Evolutionary conservation across 2,888 invertebrate genomes (phyloP), one percentile per base, ranked within the genome.

Genomic region (Drosophila kanekoi): DNA sequence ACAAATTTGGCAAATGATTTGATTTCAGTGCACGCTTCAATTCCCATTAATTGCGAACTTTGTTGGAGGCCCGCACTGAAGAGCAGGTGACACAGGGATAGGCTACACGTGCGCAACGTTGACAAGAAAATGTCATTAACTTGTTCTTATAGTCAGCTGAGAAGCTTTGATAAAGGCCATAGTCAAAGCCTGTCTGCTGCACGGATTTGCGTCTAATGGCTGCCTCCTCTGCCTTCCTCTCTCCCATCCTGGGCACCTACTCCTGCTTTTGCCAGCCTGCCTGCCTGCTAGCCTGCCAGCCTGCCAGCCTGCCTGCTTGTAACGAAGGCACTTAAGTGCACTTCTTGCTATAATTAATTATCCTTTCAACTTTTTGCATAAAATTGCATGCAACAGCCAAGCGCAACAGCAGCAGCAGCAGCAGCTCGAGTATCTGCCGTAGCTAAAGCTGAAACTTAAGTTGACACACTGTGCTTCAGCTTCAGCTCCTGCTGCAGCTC

Each of bases 311-410:
- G 72, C 62, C 62, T 78, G 73, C 76, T 70, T 80, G 79, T 77
- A 84, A 79, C 81, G 74, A 84, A 84, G 83, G 84, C 82, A 88
- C 85, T 80, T 84, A 88, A 86, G 89, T 86, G 87, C 87, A 88
- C 85, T 89, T 89, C 89, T 89, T 87, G 87, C 81, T 89, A 86
- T 89, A 90, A 90, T 90, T 89, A 86, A 89, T 89, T 90, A 88
- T 86, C 86, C 85, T 87, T 79, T 82, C 80, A 77, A 86, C 85
- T 80, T 87, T 87, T 82, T 79, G 85, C 85, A 85, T 85, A 87
- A 87, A 85, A 87, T 85, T 84, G 79, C 79, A 84, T 87, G 78
- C 87, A 83, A 79, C 87, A 84, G 78, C 69, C 79, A 72, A 67
- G 68, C 57, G 52, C 66, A 65, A 43, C 53, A 53, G 32, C 32